Evolutionary conservation across 2,888 invertebrate species (phyloP), one percentile per base, ranked within the genome.

Genomic region (Hoplodrina blanda): DNA sequence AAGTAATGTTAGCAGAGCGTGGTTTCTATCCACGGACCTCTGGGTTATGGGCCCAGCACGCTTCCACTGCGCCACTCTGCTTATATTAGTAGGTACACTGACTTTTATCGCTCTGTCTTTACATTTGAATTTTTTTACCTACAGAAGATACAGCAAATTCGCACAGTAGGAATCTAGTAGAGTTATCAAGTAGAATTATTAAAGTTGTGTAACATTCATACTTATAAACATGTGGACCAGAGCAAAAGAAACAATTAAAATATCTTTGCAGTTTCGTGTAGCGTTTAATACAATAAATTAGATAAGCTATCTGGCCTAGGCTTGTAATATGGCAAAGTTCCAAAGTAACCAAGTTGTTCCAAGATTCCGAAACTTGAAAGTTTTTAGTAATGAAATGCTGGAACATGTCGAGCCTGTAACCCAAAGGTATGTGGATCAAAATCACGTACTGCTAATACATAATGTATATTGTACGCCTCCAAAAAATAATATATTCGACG

Each of bases 21-120:
- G 97, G 97, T 98, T 98, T 98, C 98, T 97, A 97, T 98, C 97
- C 97, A 98, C 98, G 98, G 98, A 98, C 97, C 98, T 98, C 98
- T 98, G 98, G 98, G 97, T 97, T 97, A 97, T 97, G 97, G 97
- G 97, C 97, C 97, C 97, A 97, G 97, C 97, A 97, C 97, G 97
- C 97, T 97, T 97, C 97, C 97, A 97, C 97, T 97, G 97, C 75
- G 97, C 97, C 97, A 97, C 97, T 97, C 97, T 97, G 97, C 97
- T 97, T 70, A 54, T n/a, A n/a, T n/a, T n/a, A n/a, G n/a, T n/a
- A n/a, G n/a, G n/a, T n/a, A n/a, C n/a, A n/a, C n/a, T n/a, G n/a
- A n/a, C n/a, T n/a, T n/a, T n/a, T n/a, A n/a, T n/a, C n/a, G 3
- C 13, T 65, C 15, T 44, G 44, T 44, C 15, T 44, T 10, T 44